Percentiles rank a stretch among this genome's conserved stretches.
Conservation (phyloP, 2,888 invertebrate species). For the Anarsia innoxiella region DNA sequence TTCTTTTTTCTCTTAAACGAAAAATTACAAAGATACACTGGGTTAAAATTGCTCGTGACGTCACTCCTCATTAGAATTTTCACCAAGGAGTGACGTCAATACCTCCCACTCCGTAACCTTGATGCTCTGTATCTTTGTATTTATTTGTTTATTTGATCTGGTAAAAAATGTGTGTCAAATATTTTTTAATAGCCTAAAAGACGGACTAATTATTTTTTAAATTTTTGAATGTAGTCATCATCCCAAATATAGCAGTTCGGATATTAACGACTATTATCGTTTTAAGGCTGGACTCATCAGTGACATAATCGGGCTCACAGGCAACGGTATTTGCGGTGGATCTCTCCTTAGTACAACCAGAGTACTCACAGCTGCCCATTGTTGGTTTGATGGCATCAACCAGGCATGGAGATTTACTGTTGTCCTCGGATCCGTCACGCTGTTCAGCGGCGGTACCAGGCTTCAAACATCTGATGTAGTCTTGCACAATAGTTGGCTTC, state of each 20-base stretch:
- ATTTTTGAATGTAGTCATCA: no score
- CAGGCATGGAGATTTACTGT: slow-evolving; percentile 28
- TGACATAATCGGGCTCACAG: slow-evolving; percentile 22
- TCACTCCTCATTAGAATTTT: no score
- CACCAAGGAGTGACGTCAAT: no score
- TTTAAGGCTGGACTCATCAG: slow-evolving; percentile 34
- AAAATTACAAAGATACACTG: no score
- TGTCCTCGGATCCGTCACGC: slow-evolving; percentile 28
- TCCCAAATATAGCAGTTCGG: no score
- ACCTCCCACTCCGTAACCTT: no score
- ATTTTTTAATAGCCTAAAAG: neutral
- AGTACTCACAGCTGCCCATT: slow-evolving; percentile 35
- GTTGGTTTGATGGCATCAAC: slow-evolving; percentile 30
- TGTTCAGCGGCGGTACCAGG: slow-evolving; percentile 30
- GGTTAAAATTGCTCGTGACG: no score
- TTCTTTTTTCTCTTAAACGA: no score
- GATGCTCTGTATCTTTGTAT: no score
- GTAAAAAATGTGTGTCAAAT: neutral
- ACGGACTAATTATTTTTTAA: neutral
- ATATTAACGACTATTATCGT: no score
- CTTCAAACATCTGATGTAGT: slow-evolving; percentile 32
- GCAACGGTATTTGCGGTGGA: slow-evolving; percentile 23
- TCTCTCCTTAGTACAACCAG: slow-evolving; percentile 25
- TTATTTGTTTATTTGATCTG: no score
- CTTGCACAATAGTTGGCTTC: slow-evolving; percentile 34